Evolutionary conservation across 2,888 invertebrate species (phyloP).

Genomic region (Hypena proboscidalis): DNA sequence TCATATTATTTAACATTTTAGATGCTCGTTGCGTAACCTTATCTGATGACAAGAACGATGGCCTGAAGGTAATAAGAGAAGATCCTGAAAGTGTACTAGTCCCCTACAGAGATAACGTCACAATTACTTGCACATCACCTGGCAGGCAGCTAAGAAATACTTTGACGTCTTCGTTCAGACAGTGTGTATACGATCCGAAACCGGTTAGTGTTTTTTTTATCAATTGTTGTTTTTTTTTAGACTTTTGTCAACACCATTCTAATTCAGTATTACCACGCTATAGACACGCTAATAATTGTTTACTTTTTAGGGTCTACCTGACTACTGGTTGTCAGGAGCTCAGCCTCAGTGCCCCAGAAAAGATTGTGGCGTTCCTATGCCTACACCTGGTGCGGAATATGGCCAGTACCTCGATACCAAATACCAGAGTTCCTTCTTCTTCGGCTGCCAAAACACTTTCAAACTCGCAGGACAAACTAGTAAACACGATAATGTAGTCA

Average conservation of each 20-base stretch:
- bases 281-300: neutral
- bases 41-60: conserved; percentile 95
- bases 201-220: conserved; percentile 76
- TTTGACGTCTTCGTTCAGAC: conserved; percentile 93
- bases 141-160: conserved; percentile 93
- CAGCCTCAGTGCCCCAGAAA: conserved; percentile 94
- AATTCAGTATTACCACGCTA: too few species aligned
- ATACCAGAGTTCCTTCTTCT: conserved; percentile 97
- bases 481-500: conserved; percentile 95
- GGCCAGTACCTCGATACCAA: conserved; percentile 94
- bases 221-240: neutral
- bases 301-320: conserved; percentile 88
- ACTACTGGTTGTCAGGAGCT: conserved; percentile 95
- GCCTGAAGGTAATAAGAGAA: conserved; percentile 90
- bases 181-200: conserved; percentile 98
- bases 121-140: conserved; percentile 91
- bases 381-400: conserved; percentile 97
- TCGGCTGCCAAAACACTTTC: conserved; percentile 98
- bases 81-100: conserved; percentile 94
- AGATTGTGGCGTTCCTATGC: conserved; percentile 96
- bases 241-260: too few species aligned
- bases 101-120: conserved; percentile 96
- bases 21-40: conserved; percentile 96
- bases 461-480: conserved; percentile 96
- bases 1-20: conserved; percentile 67